A percentile compares a stretch with the other conserved stretches of the same genome.
Evolutionary conservation across 2,113 vertebrate genomes (phyloP).

Genomic region (Platanista minor): DNA sequence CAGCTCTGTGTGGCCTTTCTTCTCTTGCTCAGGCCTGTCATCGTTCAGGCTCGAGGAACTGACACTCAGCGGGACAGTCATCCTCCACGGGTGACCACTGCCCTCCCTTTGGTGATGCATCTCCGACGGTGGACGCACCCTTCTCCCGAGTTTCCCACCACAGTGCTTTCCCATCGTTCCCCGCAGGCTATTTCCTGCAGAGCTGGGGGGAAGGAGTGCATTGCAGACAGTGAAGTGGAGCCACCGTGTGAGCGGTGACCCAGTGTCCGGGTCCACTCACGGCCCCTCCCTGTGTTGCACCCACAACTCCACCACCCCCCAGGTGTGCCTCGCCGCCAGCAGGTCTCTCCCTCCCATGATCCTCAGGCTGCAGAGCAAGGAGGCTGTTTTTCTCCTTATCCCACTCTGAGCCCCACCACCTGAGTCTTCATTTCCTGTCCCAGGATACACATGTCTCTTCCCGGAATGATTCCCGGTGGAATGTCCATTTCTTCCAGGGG

Average conservation of each 20-base stretch:
- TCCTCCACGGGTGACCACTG: neutral
- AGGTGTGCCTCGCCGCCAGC: neutral
- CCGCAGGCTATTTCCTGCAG: neutral
- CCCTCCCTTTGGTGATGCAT: fast-evolving
- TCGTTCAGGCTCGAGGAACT: neutral
- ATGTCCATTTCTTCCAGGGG: conserved; percentile 23
- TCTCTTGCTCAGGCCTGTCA: neutral
- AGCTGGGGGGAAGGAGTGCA: neutral
- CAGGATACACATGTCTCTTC: neutral
- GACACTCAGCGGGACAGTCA: neutral
- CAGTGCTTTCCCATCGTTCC: neutral
- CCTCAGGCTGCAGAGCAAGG: neutral
- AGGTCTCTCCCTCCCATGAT: neutral
- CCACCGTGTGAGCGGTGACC: neutral
- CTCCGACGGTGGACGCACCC: neutral
- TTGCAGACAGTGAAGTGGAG: neutral
- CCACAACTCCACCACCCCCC: no score
- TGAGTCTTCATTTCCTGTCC: conserved; percentile 39
- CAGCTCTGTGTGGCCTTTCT: neutral
- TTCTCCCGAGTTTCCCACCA: neutral
- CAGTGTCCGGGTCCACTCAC: neutral
- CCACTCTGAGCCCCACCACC: neutral
- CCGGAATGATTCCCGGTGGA: conserved; percentile 23
- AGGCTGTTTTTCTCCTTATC: neutral
- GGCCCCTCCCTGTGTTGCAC: neutral